A percentile compares a stretch with the other conserved stretches of the same genome.
These are phyloP conservation scores for Morelia viridis DNA, from an alignment of 2,797 vertebrate genomes.

Conservation along the genomic window DNA sequence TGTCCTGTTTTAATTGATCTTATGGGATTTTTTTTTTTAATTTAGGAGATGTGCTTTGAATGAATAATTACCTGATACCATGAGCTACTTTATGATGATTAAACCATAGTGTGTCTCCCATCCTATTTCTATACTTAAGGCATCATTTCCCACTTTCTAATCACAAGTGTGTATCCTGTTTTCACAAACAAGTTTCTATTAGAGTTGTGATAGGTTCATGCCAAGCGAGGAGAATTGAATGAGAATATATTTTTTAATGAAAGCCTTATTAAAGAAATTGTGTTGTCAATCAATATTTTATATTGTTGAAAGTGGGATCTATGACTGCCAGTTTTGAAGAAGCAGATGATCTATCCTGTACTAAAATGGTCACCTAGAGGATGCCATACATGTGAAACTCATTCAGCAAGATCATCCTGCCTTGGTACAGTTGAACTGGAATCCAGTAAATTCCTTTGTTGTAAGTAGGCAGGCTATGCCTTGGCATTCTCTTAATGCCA, in stretches of 20 bases:
- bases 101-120: background rate
- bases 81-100: background rate
- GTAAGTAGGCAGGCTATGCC: background rate
- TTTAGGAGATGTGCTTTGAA: background rate
- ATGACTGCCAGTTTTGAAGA: background rate
- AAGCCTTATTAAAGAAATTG: background rate
- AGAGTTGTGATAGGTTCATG: background rate
- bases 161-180: background rate
- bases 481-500: background rate
- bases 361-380: background rate
- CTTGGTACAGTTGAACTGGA: background rate
- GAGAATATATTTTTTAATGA: background rate
- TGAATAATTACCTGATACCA: background rate
- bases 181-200: background rate
- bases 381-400: background rate
- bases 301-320: background rate
- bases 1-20: background rate
- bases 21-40: background rate
- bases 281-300: slow-evolving; percentile 1
- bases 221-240: background rate
- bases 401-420: background rate
- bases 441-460: background rate
- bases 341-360: no score
- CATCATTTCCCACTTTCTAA: background rate
- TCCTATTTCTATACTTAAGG: background rate